A percentile compares a stretch with the other conserved stretches of the same genome.
Evolutionary conservation across 2,888 invertebrate species (phyloP).

Genomic region (Amphimallon solstitiale): DNA sequence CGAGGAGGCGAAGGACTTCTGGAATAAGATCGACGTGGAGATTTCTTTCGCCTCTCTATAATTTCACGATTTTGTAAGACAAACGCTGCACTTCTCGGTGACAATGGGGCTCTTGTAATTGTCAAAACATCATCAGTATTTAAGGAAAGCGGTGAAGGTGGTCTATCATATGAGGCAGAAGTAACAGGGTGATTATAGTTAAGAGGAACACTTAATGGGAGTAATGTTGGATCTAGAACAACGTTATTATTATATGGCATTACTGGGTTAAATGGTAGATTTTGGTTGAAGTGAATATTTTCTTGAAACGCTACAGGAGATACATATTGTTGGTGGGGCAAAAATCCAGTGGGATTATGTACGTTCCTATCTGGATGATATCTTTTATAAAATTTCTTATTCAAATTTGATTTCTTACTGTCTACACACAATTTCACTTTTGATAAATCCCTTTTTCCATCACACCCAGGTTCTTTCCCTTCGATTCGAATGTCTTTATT

Average conservation of each 20-base stretch:
- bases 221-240: conserved; percentile 48
- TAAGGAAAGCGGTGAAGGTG: conserved; percentile 56
- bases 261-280: neutral
- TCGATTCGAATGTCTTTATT: neutral
- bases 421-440: neutral
- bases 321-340: neutral
- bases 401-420: neutral
- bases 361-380: conserved; percentile 15
- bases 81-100: conserved; percentile 62
- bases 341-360: neutral
- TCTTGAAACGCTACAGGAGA: conserved; percentile 1
- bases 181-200: conserved; percentile 49
- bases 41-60: conserved; percentile 59
- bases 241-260: conserved; percentile 22
- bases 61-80: conserved; percentile 62
- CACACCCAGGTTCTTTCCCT: neutral
- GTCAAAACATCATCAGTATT: conserved; percentile 55
- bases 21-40: conserved; percentile 60
- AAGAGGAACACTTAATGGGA: conserved; percentile 48
- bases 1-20: conserved; percentile 60
- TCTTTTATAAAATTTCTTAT: conserved; percentile 9
- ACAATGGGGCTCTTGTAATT: conserved; percentile 58
- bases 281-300: conserved; percentile 16
- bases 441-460: neutral
- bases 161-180: conserved; percentile 51